Percentiles rank a stretch among this genome's conserved stretches.
These are phyloP conservation scores for Bujurquina vittata DNA, from an alignment of 2,113 vertebrate species.

Conservation along the genomic window DNA sequence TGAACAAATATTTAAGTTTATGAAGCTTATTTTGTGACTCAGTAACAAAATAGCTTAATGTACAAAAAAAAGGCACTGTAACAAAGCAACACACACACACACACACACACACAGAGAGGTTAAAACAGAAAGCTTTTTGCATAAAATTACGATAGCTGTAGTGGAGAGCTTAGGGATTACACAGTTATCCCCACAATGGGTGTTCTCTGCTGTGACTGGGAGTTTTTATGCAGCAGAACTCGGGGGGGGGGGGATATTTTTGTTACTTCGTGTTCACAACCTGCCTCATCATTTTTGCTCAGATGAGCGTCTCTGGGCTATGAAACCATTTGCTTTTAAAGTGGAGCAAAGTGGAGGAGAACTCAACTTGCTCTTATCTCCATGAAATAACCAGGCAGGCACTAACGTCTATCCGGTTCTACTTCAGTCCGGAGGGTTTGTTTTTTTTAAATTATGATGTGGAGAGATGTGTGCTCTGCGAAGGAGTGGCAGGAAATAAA, in stretches of 20 bases:
- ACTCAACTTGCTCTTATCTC: background rate
- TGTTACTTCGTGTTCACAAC: background rate
- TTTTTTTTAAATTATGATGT: background rate
- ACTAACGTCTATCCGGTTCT: background rate
- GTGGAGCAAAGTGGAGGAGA: background rate
- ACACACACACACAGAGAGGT: too few relatives aligned
- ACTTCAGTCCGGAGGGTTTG: background rate
- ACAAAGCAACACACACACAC: too few relatives aligned
- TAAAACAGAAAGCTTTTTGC: background rate
- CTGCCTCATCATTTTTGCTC: slow-evolving; percentile 17
- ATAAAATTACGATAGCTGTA: background rate
- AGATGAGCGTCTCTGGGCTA: background rate
- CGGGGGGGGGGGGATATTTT: accelerated
- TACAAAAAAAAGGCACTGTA: too few relatives aligned
- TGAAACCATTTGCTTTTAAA: background rate
- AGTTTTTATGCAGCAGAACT: slow-evolving; percentile 9
- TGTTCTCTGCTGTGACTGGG: background rate
- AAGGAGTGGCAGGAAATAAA: background rate
- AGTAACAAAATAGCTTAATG: background rate
- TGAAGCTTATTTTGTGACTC: accelerated
- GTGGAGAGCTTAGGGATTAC: background rate
- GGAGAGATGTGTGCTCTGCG: background rate
- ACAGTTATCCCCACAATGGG: background rate
- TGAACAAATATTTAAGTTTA: background rate
- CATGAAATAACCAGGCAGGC: background rate